Evolutionary conservation across 1,140 invertebrate species (phyloP), one percentile per base, ranked within the genome.

Genomic region (Eubasilissa regina): DNA sequence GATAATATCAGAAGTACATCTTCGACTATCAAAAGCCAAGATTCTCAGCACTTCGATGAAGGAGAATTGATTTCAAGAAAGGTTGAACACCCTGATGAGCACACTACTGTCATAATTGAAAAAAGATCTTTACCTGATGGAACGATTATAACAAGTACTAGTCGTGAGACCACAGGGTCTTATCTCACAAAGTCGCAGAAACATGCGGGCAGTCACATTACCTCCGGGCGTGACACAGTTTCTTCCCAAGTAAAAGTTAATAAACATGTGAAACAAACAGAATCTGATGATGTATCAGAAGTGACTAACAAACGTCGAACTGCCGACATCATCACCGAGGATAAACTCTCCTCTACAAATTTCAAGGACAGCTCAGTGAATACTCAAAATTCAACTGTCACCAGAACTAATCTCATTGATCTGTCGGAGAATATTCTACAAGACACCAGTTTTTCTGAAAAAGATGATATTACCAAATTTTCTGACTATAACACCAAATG

Each of bases 101-200:
- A 91, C 83, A 92, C 92, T 7, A 92, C 90, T 85, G 89, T 93
- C 78, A 90, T 90, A 12, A 91, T 90, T 21, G 92, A 93, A 79
- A 93, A 91, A 1, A 90, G 92, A 81, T 89, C 89, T 35, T 84
- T 93, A n/a, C 90, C 91, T 12, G 92, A 93, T 83, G 92, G 92
- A 17, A 92, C 91, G 15, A 89, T 88, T 77, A 90, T 93, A 3
- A 93, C 92, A 19, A 93, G 92, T 80, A 93, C 91, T 47, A 88
- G 89, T 64, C 90, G 92, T 51, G 92, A 93, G 80, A 92, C 91
- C 21, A 90, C 89, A 45, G 89, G 86, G 19, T 80, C 81, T 10
- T 83, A 48, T 35, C 35, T 47, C 11, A 75, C 79, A 77, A 81
- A 43, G 83, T 82, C 77, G 17, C 73, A 62, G 13, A 83, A 83